Evolutionary conservation across 2,113 vertebrate species (phyloP).

Genomic region (Coptodon rendalli): DNA sequence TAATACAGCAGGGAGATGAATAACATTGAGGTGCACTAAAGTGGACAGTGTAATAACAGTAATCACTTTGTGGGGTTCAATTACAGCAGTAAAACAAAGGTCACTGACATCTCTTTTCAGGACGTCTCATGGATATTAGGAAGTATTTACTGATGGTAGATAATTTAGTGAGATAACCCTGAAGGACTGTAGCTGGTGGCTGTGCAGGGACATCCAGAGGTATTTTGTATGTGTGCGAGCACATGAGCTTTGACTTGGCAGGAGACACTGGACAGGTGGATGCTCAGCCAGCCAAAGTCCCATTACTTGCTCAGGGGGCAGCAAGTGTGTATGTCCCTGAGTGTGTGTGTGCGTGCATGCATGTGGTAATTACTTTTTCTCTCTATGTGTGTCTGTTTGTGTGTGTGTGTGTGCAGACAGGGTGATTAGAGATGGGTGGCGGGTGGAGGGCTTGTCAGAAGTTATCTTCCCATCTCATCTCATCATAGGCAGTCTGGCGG

Average conservation of each 20-base stretch:
- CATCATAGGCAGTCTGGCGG: conserved; percentile 65
- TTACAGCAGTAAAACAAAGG: conserved; percentile 49
- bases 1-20: neutral
- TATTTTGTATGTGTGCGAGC: conserved; percentile 61
- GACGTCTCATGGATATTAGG: conserved; percentile 33
- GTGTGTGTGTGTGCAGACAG: conserved; percentile 10
- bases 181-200: conserved; percentile 20
- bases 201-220: conserved; percentile 49
- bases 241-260: conserved; percentile 60
- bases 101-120: conserved; percentile 18
- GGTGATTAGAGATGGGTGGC: conserved; percentile 61
- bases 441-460: conserved; percentile 65
- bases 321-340: conserved; percentile 18
- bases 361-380: conserved; percentile 65
- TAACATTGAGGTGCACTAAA: neutral
- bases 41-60: conserved; percentile 26
- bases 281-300: conserved; percentile 66
- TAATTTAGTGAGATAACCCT: conserved; percentile 44
- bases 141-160: conserved; percentile 34
- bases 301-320: conserved; percentile 59
- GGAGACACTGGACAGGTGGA: conserved; percentile 59
- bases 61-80: conserved; percentile 26
- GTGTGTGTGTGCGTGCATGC: neutral
- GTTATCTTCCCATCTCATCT: conserved; percentile 71
- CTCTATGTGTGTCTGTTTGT: conserved; percentile 5